Conservation (phyloP, 1,140 invertebrate genomes). For the Agraylea sexmaculata region DNA sequence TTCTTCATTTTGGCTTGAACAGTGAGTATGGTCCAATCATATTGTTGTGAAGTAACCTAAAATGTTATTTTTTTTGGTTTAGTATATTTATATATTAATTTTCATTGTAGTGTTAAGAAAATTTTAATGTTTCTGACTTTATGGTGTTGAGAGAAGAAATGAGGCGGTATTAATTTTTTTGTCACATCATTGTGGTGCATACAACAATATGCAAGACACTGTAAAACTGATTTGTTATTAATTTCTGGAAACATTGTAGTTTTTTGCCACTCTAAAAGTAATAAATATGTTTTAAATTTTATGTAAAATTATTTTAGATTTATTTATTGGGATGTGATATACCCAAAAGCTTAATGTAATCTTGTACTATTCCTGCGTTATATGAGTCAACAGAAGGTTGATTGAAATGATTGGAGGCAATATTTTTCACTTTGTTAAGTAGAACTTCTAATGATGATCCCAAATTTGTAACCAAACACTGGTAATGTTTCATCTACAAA, state of each 20-base stretch:
- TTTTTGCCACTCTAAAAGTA: constrained; percentile 34
- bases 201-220: constrained; percentile 31
- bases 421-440: constrained; percentile 29
- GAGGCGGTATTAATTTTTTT: constrained; percentile 33
- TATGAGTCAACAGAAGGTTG: constrained; percentile 31
- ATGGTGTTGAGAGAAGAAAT: constrained; percentile 34
- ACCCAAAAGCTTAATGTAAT: constrained; percentile 41
- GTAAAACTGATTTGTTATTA: constrained; percentile 27
- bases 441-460: constrained; percentile 28
- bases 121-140: constrained; percentile 24
- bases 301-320: constrained; percentile 3
- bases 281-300: constrained; percentile 1
- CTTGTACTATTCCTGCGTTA: constrained; percentile 30
- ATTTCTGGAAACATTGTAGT: constrained; percentile 26
- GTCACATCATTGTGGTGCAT: constrained; percentile 29
- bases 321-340: constrained; percentile 6
- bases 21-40: constrained; percentile 37
- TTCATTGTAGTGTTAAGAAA: no score
- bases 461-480: constrained; percentile 32
- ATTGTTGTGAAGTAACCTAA: constrained; percentile 31
- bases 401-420: constrained; percentile 34
- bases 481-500: constrained; percentile 38
- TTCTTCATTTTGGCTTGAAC: constrained; percentile 33
- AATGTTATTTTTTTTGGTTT: no score
- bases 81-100: no score